phyloP scores from a whole-genome alignment of 2,797 vertebrate species.

The Anabas testudineus region DNA sequence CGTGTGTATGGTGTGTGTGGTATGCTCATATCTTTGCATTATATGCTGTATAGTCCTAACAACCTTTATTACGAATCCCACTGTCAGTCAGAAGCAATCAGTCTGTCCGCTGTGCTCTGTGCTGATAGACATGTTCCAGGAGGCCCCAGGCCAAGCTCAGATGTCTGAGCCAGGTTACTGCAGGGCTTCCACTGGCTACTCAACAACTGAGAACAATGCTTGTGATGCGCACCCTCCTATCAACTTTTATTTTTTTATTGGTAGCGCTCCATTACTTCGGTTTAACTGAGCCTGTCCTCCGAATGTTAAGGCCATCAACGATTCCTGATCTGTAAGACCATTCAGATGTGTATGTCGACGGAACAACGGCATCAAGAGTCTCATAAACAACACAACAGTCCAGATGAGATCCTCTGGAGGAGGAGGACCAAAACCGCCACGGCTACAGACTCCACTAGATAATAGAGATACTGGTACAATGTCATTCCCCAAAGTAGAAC shows the following conservation, averaged over 20 bases:
- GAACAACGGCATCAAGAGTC: no score
- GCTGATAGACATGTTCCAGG: slow-evolving; percentile 63
- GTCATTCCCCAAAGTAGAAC: no score
- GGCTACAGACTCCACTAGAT: no score
- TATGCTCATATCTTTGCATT: not conserved
- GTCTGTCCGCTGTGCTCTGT: slow-evolving; percentile 39
- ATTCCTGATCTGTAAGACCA: no score
- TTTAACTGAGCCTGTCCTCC: no score
- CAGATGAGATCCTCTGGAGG: no score
- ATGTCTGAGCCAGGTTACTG: slow-evolving; percentile 63
- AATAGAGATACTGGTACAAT: no score
- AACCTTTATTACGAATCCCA: slow-evolving; percentile 26
- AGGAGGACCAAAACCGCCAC: no score
- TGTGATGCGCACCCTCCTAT: slow-evolving; percentile 17
- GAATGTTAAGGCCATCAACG: no score
- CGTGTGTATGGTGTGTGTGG: not conserved
- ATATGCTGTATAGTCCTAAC: not conserved
- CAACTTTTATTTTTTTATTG: not conserved
- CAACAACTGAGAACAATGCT: slow-evolving; percentile 38
- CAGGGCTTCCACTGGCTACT: slow-evolving; percentile 53
- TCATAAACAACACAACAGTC: no score
- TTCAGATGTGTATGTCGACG: no score
- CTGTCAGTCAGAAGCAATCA: slow-evolving; percentile 12
- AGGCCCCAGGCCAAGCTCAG: slow-evolving; percentile 65
- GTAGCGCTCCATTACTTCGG: no score